Conservation (phyloP, 2,888 invertebrate genomes). For the Brenthis hecate region DNA sequence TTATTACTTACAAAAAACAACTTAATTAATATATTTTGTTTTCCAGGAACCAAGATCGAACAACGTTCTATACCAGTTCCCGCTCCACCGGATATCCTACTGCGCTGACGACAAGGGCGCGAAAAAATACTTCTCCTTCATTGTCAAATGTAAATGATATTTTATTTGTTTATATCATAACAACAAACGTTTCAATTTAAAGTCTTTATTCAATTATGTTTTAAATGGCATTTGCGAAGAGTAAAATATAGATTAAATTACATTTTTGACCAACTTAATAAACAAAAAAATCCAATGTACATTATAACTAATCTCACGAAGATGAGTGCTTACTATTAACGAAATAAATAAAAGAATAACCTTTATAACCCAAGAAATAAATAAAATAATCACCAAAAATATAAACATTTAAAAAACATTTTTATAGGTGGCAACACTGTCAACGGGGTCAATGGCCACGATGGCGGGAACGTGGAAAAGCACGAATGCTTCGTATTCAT, state of each 20-base stretch:
- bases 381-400: not conserved
- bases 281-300: too few relatives aligned
- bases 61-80: constrained; percentile 96
- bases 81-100: constrained; percentile 98
- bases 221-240: too few relatives aligned
- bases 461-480: constrained; percentile 82
- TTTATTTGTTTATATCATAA: not conserved
- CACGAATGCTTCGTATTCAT: constrained; percentile 99
- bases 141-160: constrained; percentile 84
- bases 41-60: constrained; percentile 86
- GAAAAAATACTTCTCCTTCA: constrained; percentile 97
- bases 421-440: constrained; percentile 61
- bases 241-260: too few relatives aligned
- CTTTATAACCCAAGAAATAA: too few relatives aligned
- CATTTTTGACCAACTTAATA: too few relatives aligned
- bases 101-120: constrained; percentile 99
- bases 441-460: constrained; percentile 67
- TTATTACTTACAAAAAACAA: too few relatives aligned
- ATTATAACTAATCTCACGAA: too few relatives aligned
- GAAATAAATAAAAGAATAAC: too few relatives aligned
- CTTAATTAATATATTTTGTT: not conserved
- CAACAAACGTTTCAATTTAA: not conserved
- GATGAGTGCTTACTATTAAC: too few relatives aligned
- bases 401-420: not conserved
- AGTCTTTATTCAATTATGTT: too few relatives aligned